A percentile compares a stretch with the other conserved stretches of the same genome.
phyloP scores from a whole-genome alignment of 2,113 vertebrate genomes.

The Notarius quadriscutis region DNA sequence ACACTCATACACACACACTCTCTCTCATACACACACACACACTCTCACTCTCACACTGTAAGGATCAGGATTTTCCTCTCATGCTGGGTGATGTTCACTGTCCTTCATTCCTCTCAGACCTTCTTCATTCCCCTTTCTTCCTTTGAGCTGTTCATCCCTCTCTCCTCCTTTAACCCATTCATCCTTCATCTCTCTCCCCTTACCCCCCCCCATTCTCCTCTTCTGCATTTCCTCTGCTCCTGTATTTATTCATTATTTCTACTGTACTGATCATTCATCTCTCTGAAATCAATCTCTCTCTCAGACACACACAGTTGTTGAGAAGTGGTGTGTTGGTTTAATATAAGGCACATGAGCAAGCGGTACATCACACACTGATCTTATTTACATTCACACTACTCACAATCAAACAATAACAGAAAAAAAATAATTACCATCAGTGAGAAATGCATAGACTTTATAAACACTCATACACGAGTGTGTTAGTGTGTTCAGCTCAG shows the following conservation, averaged over 20 bases:
- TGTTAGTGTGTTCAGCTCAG: conserved; percentile 27
- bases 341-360: conserved; percentile 43
- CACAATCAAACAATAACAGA: background rate
- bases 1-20: background rate
- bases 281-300: background rate
- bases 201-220: background rate
- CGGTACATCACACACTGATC: conserved; percentile 35
- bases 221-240: background rate
- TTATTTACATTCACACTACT: conserved; percentile 43
- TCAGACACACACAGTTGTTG: background rate
- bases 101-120: too few relatives aligned
- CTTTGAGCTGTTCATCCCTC: background rate
- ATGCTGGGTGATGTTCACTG: background rate
- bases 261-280: background rate
- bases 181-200: background rate
- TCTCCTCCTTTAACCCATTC: background rate
- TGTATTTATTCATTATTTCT: background rate
- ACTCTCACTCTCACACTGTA: too few relatives aligned
- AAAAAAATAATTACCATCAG: background rate
- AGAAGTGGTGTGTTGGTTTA: conserved; percentile 29
- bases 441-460: conserved; percentile 19
- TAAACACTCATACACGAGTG: conserved; percentile 23
- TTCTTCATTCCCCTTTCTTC: too few relatives aligned
- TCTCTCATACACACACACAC: background rate
- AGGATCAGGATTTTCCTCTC: conserved; percentile 28